Percentiles rank a stretch among this genome's conserved stretches.
phyloP scores from a whole-genome alignment of 92 coral and sea anemone genomes.

The Porites rus region DNA sequence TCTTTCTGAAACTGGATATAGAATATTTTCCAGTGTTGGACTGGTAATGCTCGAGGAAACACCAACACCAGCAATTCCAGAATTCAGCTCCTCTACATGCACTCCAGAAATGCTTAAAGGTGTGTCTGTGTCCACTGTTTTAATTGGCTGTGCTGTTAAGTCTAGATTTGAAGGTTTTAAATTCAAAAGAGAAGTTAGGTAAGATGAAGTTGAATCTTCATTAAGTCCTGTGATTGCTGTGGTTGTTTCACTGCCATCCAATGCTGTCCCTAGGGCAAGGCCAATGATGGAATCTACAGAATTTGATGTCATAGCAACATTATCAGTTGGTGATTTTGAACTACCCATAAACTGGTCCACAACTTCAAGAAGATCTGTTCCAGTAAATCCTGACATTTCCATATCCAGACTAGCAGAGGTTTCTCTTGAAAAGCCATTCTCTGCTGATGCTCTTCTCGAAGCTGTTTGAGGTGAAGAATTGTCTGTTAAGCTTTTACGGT shows the following conservation, averaged over 20 bases:
- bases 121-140: conserved; percentile 23
- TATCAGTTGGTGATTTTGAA: conserved; percentile 24
- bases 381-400: conserved; percentile 23
- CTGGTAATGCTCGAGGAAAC: conserved; percentile 54
- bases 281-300: conserved; percentile 71
- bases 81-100: conserved; percentile 73
- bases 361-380: conserved; percentile 41
- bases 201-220: conserved; percentile 77
- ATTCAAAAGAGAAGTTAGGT: conserved; percentile 63
- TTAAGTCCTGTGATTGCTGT: conserved; percentile 63
- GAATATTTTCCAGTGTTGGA: conserved; percentile 56
- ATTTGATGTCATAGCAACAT: conserved; percentile 5
- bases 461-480: not conserved
- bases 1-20: not conserved
- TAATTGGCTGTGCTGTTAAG: conserved; percentile 15
- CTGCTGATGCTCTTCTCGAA: not conserved
- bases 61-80: conserved; percentile 74
- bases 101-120: conserved; percentile 40
- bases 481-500: not conserved
- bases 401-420: conserved; percentile 9
- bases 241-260: conserved; percentile 33
- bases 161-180: conserved; percentile 37
- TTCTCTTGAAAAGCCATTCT: conserved; percentile 1
- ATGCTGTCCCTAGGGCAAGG: conserved; percentile 68
- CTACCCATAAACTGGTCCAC: conserved; percentile 35